Evolutionary conservation across 2,888 invertebrate species (phyloP).

Genomic region (Euspilapteryx auroguttella): DNA sequence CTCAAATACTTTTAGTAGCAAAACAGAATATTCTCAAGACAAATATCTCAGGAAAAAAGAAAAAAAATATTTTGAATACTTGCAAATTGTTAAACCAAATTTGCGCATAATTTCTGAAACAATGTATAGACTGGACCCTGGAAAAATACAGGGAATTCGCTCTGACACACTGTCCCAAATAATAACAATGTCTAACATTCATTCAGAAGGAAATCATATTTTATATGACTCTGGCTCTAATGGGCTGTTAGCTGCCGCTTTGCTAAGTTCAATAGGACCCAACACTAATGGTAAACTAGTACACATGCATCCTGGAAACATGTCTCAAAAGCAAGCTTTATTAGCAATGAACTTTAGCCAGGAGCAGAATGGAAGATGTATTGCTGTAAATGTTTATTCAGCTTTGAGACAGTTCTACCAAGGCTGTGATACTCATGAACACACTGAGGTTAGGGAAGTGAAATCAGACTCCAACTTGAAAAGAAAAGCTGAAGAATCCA

Average conservation of each 20-base stretch:
- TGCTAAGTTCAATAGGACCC: conserved; percentile 76
- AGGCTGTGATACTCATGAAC: conserved; percentile 16
- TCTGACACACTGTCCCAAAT: conserved; percentile 90
- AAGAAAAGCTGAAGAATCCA: conserved; percentile 20
- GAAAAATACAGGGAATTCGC: conserved; percentile 75
- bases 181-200: conserved; percentile 78
- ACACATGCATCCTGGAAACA: conserved; percentile 80
- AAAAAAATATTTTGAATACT: conserved; percentile 86
- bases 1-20: conserved; percentile 85
- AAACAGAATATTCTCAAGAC: conserved; percentile 91
- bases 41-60: conserved; percentile 96
- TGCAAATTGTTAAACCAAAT: conserved; percentile 79
- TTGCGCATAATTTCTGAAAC: conserved; percentile 82
- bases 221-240: conserved; percentile 88
- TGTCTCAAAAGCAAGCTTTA: conserved; percentile 77
- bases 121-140: conserved; percentile 78
- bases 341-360: conserved; percentile 78
- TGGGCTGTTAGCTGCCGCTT: conserved; percentile 81
- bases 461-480: conserved; percentile 8
- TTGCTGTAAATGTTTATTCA: conserved; percentile 77
- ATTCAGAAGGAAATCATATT: conserved; percentile 74
- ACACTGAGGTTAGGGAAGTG: conserved; percentile 3
- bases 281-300: conserved; percentile 67
- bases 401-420: conserved; percentile 71
- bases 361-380: conserved; percentile 70